Base-by-base conservation (phyloP, 2,888 invertebrate species). In the Nebria salina region DNA sequence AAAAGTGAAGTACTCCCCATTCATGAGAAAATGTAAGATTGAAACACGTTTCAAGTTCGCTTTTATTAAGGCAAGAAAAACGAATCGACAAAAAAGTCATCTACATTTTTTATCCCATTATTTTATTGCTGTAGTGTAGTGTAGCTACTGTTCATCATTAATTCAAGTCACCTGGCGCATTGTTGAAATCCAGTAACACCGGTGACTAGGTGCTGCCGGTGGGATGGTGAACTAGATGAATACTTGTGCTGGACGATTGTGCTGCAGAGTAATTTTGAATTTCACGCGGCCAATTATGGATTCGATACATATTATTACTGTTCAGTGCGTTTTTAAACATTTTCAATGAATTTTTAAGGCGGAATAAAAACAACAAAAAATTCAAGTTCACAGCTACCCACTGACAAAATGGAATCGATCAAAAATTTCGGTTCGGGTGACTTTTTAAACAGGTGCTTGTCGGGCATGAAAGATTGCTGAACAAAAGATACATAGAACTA, bases 201-300 rank as follows among this genome's bases (percentile, higher is more conserved):
- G 82, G 82, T 82, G 82, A 83, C 82, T 70, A 15, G 68, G 70
- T 54, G 15, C 70, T 76, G 3, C 11, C 25, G 9, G 25, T 1
- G 5, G 20, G 26, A 2, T 25, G 26, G 20, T 26, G 2, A 70
- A 26, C 34, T 72, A 54, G 72, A 8, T 73, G 66, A 25, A 20
- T 26, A 41, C 75, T 76, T 54, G n/a, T 81, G 83, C 83, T 85
- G 86, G 85, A 82, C 85, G 84, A 85, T 84, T 85, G 84, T 84
- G 54, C 83, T 79, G 83, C 78, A 85, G 84, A 85, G 88, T 87
- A 89, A 89, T 89, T 89, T 89, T 84, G 84, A 87, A 89, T 89
- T 89, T 89, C 88, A 89, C 87, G 88, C 87, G 84, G 82, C 85
- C 87, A 87, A 89, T 88, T 88, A 88, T 86, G 85, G 86, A 88